A percentile compares a stretch with the other conserved stretches of the same genome.
Conservation (phyloP, 2,888 invertebrate genomes). For the Sarcophaga caerulescens region DNA sequence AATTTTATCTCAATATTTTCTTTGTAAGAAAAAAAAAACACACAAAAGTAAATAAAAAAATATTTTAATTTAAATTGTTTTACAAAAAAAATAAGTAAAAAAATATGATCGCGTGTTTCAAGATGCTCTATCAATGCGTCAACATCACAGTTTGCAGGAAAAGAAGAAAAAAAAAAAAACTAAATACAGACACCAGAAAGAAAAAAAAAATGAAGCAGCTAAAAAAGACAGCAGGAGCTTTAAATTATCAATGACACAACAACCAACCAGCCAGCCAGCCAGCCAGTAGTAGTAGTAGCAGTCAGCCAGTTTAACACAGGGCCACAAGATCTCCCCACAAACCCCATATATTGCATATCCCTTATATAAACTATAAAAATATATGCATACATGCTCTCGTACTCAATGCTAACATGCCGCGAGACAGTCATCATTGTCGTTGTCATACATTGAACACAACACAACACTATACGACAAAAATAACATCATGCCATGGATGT, state of each 20-base stretch:
- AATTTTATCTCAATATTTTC: constrained; percentile 34
- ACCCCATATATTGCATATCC: neutral
- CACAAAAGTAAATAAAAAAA: neutral
- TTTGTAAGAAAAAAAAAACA: constrained; percentile 4
- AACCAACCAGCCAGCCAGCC: constrained; percentile 5
- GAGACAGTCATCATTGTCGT: constrained; percentile 42
- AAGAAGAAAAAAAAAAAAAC: constrained; percentile 23
- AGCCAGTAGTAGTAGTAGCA: constrained; percentile 40
- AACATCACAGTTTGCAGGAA: constrained; percentile 40
- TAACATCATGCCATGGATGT: constrained; percentile 58
- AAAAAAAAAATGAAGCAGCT: constrained; percentile 36
- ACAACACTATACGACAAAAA: constrained; percentile 25
- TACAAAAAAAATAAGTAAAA: constrained; percentile 8
- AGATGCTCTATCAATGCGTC: constrained; percentile 68
- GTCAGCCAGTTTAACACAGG: constrained; percentile 10
- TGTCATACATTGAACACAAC: constrained; percentile 36
- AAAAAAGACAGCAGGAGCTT: constrained; percentile 67
- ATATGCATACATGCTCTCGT: constrained; percentile 29
- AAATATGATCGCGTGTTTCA: constrained; percentile 64
- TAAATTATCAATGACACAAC: constrained; percentile 68
- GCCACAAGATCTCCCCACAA: neutral
- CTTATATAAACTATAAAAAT: constrained; percentile 11
- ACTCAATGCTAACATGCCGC: constrained; percentile 50
- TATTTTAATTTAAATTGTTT: constrained; percentile 3
- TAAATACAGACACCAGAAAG: neutral